Evolutionary conservation across 2,888 invertebrate species (phyloP).

Genomic region (Odontocerum albicorne): DNA sequence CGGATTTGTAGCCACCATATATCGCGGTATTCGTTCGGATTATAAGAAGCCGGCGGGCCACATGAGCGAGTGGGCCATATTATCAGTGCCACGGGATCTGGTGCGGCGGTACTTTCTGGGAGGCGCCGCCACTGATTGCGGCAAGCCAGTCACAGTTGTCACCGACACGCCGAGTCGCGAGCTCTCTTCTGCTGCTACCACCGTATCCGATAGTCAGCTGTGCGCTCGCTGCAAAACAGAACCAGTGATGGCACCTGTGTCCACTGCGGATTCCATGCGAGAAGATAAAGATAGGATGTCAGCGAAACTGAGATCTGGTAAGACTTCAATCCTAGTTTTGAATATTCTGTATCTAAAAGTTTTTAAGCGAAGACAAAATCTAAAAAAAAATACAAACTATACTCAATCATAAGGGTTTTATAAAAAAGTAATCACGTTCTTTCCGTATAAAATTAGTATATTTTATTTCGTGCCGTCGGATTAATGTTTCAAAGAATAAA

Average conservation of each 20-base stretch:
- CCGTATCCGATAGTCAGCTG: constrained; percentile 41
- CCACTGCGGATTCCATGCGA: constrained; percentile 57
- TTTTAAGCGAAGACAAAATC: no score
- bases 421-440: no score
- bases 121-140: constrained; percentile 8
- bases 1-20: constrained; percentile 29
- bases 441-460: no score
- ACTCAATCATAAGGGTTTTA: no score
- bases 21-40: constrained; percentile 21
- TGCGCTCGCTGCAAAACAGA: constrained; percentile 42
- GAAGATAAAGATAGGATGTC: constrained; percentile 53
- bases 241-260: constrained; percentile 60
- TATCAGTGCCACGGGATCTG: constrained; percentile 15
- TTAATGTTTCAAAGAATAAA: no score
- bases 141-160: constrained; percentile 40
- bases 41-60: constrained; percentile 17
- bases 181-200: constrained; percentile 45
- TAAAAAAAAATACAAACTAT: no score
- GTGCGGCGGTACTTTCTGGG: constrained; percentile 17
- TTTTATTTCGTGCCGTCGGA: no score
- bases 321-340: no score
- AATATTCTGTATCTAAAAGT: no score
- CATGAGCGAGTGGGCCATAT: constrained; percentile 12
- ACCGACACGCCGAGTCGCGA: constrained; percentile 39
- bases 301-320: constrained; percentile 18